Evolutionary conservation across 2,888 invertebrate genomes (phyloP), one percentile per base, ranked within the genome.

Genomic region (Caenorhabditis sp.): DNA sequence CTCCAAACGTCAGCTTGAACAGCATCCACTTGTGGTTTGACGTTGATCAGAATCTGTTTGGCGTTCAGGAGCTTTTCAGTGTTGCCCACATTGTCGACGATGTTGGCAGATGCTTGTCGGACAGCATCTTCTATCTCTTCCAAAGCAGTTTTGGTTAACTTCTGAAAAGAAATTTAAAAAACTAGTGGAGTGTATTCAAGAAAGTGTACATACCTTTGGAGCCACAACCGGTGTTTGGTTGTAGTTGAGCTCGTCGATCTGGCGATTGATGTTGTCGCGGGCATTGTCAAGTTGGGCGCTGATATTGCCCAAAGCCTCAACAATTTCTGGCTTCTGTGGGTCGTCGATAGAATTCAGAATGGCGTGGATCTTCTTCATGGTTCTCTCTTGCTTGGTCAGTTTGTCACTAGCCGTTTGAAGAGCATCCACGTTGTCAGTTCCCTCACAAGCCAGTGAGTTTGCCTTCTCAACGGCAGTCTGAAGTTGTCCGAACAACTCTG

Each of bases 211-310:
- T 56, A 74, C 80, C 51, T 70, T 81, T 11, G 56, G 62, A 44
- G 65, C 70, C 4, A 81, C 70, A 67, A 67, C 65, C n/a, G 69
- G 70, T 26, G 67, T 51, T 47, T 80, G 68, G 28, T 70, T 67
- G 62, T 82, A 82, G 40, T 79, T 80, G 20, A 83, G 47, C 24
- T 80, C 71, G 61, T 83, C 83, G 22, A 83, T 80, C 44, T 76
- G 64, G 0, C 58, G 62, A 55, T 80, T 70, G 32, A 83, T 79
- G 28, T 80, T 76, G 15, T 79, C 60, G 11, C 67, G 26, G 15
- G 80, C 80, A 26, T 61, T 60, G 26, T 83, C 56, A 15, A 80
- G 40, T 47, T 80, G 83, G 9, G 50, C 40, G 32, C 61, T 64
- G 22, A 83, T 70, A 15, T 53, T 62, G 8, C 35, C 60, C 37